Conservation (phyloP, 2,113 vertebrate genomes). For the Bufo gargarizans region DNA sequence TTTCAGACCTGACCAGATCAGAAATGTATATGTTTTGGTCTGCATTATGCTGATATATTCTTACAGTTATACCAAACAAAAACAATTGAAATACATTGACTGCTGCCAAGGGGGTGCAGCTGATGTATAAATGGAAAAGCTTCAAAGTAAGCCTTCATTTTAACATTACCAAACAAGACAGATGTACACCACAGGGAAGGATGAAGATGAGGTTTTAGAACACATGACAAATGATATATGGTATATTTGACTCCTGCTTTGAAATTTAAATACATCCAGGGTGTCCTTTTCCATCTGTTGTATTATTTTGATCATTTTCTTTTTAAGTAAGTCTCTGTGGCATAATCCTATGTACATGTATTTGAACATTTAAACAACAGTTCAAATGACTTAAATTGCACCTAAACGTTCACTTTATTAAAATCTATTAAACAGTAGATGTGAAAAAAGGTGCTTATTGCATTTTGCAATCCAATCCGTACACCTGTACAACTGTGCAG, state of each 20-base stretch:
- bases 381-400: not conserved
- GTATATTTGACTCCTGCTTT: slow-evolving; percentile 28
- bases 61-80: not conserved
- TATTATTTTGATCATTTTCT: slow-evolving; percentile 7
- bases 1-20: not conserved
- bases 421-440: no score
- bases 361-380: not conserved
- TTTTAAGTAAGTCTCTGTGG: not conserved
- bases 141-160: not conserved
- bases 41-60: not conserved
- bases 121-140: not conserved
- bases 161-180: not conserved
- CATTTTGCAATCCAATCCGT: no score
- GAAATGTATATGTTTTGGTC: no score
- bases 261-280: slow-evolving; percentile 17
- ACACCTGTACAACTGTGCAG: no score
- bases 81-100: not conserved
- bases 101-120: not conserved
- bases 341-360: not conserved
- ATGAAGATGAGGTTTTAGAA: slow-evolving; percentile 2
- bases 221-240: slow-evolving; percentile 35
- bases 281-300: slow-evolving; percentile 32
- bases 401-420: no score
- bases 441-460: no score
- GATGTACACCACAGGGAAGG: slow-evolving; percentile 42